Percentiles rank a stretch among this genome's conserved stretches.
Evolutionary conservation across 2,113 vertebrate genomes (phyloP).

Genomic region (Ginglymostoma cirratum): DNA sequence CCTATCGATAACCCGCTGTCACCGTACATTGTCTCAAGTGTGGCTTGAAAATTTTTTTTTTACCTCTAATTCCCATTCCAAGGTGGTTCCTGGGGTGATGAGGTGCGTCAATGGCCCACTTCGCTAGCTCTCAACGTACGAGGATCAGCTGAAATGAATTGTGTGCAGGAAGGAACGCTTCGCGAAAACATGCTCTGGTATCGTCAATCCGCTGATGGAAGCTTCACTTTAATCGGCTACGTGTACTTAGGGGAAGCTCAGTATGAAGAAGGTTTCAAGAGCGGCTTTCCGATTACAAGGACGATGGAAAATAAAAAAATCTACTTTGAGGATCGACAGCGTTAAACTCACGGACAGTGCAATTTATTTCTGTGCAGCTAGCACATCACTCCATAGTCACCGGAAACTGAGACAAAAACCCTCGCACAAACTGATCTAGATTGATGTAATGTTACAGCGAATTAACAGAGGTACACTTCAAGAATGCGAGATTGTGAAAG

Average conservation of each 20-base stretch:
- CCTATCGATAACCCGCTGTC: background rate
- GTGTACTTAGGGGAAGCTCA: background rate
- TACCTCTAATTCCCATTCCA: background rate
- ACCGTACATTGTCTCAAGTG: background rate
- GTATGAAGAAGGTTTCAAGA: background rate
- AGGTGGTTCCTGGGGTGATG: background rate
- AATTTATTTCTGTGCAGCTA: slow-evolving; percentile 24
- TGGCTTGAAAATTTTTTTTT: background rate
- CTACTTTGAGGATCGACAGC: background rate
- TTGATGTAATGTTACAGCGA: no score
- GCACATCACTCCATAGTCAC: background rate
- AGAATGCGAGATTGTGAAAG: no score
- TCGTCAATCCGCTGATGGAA: background rate
- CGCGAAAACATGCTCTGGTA: background rate
- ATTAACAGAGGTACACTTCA: no score
- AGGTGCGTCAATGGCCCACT: background rate
- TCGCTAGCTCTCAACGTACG: background rate
- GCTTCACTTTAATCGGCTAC: background rate
- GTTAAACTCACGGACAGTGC: background rate
- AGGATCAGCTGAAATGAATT: background rate
- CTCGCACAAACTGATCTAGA: background rate
- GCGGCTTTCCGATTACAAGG: background rate
- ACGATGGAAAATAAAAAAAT: background rate
- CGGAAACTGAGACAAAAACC: background rate
- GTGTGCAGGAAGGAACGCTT: background rate